Percentiles rank a stretch among this genome's conserved stretches.
Conservation (phyloP, 2,113 vertebrate species). For the Odocoileus virginianus region DNA sequence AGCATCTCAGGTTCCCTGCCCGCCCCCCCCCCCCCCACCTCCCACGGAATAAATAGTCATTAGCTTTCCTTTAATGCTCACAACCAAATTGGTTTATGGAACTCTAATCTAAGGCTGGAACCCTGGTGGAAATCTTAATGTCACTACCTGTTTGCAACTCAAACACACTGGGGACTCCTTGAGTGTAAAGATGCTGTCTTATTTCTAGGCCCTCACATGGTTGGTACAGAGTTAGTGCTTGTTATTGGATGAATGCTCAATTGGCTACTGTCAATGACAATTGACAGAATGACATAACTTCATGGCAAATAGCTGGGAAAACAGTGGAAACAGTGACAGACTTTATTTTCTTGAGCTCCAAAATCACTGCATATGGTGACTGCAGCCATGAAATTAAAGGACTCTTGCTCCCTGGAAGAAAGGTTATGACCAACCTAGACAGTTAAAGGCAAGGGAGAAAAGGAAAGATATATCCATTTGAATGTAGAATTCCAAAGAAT, state of each 20-base stretch:
- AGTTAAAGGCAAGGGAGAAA: background rate
- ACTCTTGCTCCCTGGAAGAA: background rate
- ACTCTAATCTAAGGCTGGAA: background rate
- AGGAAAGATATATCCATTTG: background rate
- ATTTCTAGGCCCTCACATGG: background rate
- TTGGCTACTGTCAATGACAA: background rate
- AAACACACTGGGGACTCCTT: background rate
- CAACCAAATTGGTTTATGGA: background rate
- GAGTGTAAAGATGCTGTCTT: background rate
- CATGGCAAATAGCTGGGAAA: background rate
- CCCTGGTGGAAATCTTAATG: background rate
- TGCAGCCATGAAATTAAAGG: background rate
- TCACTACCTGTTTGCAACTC: background rate
- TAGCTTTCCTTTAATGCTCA: background rate
- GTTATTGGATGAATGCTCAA: background rate
- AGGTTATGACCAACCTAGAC: background rate
- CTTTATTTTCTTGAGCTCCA: background rate
- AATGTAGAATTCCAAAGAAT: background rate
- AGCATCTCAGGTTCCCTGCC: background rate
- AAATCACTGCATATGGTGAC: background rate
- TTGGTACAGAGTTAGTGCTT: background rate
- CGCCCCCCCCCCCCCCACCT: rapidly evolving
- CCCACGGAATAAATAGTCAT: background rate
- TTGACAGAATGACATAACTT: background rate
- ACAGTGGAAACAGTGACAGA: background rate